Percentiles rank a stretch among this genome's conserved stretches.
Conservation (phyloP, 2,113 vertebrate genomes). For the Polypterus senegalus region DNA sequence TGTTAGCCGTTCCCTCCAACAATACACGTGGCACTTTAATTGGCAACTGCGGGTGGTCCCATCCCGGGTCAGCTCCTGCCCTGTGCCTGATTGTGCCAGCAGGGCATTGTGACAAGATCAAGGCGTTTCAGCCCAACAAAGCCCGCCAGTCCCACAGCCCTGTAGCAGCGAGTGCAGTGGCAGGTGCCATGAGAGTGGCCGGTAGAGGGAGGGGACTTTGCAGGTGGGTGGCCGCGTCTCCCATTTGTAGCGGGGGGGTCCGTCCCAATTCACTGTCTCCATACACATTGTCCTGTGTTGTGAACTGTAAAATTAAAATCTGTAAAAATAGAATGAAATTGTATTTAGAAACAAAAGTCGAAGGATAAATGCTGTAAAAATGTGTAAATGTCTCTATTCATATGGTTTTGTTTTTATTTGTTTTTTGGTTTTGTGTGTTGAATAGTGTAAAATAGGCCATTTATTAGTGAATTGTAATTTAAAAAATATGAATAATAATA, state of each 20-base stretch:
- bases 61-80: too few species aligned
- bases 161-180: too few species aligned
- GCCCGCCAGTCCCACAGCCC: too few species aligned
- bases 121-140: too few species aligned
- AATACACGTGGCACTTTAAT: too few species aligned
- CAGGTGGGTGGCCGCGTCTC: not conserved
- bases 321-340: conserved; percentile 46
- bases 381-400: conserved; percentile 59
- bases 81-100: too few species aligned
- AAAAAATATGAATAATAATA: conserved; percentile 36
- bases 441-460: conserved; percentile 71
- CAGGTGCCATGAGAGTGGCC: too few species aligned
- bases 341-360: conserved; percentile 40
- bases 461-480: conserved; percentile 79
- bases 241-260: conserved; percentile 44
- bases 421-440: conserved; percentile 46
- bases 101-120: too few species aligned
- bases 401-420: conserved; percentile 30
- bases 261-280: conserved; percentile 32
- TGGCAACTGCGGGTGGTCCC: too few species aligned
- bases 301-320: conserved; percentile 32
- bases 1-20: too few species aligned
- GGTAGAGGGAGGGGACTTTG: too few species aligned
- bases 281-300: conserved; percentile 29
- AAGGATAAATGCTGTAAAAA: conserved; percentile 60